These are phyloP conservation scores for Acridotheres tristis DNA, from an alignment of 2,797 vertebrate species.

Conservation along the genomic window DNA sequence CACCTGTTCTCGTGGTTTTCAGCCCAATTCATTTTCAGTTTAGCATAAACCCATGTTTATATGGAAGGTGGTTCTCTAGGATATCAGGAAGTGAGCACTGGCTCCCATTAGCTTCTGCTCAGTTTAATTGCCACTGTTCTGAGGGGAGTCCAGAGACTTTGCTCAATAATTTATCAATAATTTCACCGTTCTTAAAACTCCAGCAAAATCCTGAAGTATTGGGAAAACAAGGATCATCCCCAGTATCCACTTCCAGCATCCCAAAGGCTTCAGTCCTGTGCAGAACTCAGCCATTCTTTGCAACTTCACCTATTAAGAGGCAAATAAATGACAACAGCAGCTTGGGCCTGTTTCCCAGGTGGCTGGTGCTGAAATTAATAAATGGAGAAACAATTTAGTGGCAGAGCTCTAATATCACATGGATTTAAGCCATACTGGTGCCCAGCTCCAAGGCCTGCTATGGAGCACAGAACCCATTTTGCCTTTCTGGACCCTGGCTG, in stretches of 20 bases:
- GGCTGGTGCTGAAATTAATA: neutral
- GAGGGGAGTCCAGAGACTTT: neutral
- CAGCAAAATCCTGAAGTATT: neutral
- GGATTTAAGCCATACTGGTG: neutral
- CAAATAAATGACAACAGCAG: neutral
- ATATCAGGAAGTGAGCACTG: rapidly evolving
- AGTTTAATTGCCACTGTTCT: rapidly evolving
- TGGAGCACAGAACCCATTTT: neutral
- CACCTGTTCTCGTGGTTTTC: rapidly evolving
- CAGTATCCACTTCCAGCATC: neutral
- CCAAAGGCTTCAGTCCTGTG: neutral
- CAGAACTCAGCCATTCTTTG: neutral
- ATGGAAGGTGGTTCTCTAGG: neutral
- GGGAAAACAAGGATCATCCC: neutral
- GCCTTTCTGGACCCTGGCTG: neutral
- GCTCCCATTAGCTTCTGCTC: neutral
- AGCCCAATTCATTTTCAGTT: neutral
- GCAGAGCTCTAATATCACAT: neutral
- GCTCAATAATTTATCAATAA: neutral
- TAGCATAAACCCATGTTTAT: rapidly evolving
- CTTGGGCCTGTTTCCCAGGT: neutral
- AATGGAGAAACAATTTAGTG: neutral
- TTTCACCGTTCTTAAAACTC: neutral
- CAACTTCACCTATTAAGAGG: neutral
- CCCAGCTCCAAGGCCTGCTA: neutral